Evolutionary conservation across 2,888 invertebrate species (phyloP), one percentile per base, ranked within the genome.

Genomic region (Cerceris ruficornis): DNA sequence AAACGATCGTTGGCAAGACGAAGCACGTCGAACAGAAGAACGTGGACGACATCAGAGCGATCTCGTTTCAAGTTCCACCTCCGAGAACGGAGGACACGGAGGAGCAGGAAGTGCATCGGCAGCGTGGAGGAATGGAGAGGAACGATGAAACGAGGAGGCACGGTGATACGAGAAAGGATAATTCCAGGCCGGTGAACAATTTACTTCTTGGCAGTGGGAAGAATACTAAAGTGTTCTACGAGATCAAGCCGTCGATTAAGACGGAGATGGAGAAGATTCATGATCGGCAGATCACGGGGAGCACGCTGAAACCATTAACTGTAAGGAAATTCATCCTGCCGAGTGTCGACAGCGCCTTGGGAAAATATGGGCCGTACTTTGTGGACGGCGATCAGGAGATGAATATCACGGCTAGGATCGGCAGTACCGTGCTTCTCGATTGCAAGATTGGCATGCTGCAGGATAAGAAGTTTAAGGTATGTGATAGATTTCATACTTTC

Each of bases 391-490:
- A 93, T 28, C 94, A 93, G 71, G 93, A 93, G 54, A 91, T 93
- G 82, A 94, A 94, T 86, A 92, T 94, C 72, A 94, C 94, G 17
- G 94, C 94, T 7, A 93, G 94, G 80, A 94, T 94, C 76, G 95
- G 95, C 64, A 94, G 93, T 76, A 94, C 93, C 28, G 94, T 94
- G 55, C 91, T 93, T 67, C 92, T 95, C 42, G 94, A 95, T 90
- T 95, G 95, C 89, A 93, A 94, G 77, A 94, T 95, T 76, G 94
- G 94, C 65, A 93, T 95, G 88, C 93, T 95, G 13, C 94, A 94
- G 76, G 94, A 94, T 88, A 94, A 94, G 92, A 94, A 94, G 91
- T 94, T 94, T 87, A 93, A 13, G 13, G 9, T 13, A 46, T 28
- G 28, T 28, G 28, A 28, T 28, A 28, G 28, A 28, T 28, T 28